A percentile compares a stretch with the other conserved stretches of the same genome.
phyloP scores from a whole-genome alignment of 2,113 vertebrate genomes.

The Melanerpes formicivorus region DNA sequence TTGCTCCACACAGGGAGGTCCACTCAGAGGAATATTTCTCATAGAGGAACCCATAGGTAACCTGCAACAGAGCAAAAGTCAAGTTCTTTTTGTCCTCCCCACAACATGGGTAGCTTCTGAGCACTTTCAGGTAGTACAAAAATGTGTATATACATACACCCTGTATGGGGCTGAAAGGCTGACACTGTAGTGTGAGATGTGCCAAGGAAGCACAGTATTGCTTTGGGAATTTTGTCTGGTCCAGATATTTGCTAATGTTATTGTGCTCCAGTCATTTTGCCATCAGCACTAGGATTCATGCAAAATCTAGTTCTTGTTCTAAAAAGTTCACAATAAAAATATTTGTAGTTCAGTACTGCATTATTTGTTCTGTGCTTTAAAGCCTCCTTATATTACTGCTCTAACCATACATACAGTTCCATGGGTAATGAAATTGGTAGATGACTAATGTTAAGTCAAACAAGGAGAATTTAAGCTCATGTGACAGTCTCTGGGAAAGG shows the following conservation, averaged over 20 bases:
- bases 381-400: neutral
- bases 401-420: neutral
- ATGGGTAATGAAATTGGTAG: neutral
- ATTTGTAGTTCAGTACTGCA: neutral
- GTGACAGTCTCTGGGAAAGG: neutral
- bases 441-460: neutral
- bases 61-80: neutral
- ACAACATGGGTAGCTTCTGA: neutral
- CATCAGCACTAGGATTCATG: neutral
- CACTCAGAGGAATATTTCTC: neutral
- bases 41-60: neutral
- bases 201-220: neutral
- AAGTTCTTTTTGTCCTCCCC: neutral
- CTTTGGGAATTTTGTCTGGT: neutral
- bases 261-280: neutral
- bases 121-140: neutral
- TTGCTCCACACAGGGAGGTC: neutral
- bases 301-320: neutral
- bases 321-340: neutral
- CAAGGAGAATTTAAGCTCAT: neutral
- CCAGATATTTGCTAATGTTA: fast-evolving
- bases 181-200: neutral
- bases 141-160: neutral
- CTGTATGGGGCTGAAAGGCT: neutral
- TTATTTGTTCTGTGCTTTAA: neutral